These are phyloP conservation scores for Acholoe squamosa DNA, from an alignment of 2,888 invertebrate genomes.

Conservation along the genomic window DNA sequence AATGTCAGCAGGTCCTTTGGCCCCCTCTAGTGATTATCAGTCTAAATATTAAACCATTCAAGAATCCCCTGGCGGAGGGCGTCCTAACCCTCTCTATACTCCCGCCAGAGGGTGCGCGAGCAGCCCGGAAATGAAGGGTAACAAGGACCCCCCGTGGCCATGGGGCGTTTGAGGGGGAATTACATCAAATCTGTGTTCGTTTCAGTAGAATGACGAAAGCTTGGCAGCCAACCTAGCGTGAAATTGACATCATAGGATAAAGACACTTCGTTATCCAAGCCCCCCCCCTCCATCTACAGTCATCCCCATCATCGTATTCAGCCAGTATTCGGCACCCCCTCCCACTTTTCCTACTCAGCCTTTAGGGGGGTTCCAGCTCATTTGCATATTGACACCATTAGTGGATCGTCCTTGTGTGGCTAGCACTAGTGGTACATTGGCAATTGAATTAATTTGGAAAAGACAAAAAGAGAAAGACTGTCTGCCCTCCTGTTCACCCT, in stretches of 20 bases:
- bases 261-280: conserved; percentile 23
- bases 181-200: conserved; percentile 47
- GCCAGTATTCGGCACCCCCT: too few species aligned
- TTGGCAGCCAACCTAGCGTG: conserved; percentile 43
- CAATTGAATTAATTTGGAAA: conserved; percentile 49
- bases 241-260: conserved; percentile 54
- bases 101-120: neutral
- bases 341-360: neutral
- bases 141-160: conserved; percentile 24
- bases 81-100: neutral
- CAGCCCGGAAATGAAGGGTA: neutral
- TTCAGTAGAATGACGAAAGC: neutral
- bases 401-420: neutral
- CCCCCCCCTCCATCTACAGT: neutral
- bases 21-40: neutral
- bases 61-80: neutral
- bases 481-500: neutral
- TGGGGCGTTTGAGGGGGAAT: conserved; percentile 28
- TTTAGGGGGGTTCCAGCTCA: conserved; percentile 26
- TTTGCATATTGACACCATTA: conserved; percentile 51
- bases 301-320: neutral
- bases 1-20: neutral
- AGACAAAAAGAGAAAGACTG: neutral
- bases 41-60: conserved; percentile 27
- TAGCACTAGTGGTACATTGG: neutral